phyloP scores from a whole-genome alignment of 2,888 invertebrate species.

The Spodoptera exigua region DNA sequence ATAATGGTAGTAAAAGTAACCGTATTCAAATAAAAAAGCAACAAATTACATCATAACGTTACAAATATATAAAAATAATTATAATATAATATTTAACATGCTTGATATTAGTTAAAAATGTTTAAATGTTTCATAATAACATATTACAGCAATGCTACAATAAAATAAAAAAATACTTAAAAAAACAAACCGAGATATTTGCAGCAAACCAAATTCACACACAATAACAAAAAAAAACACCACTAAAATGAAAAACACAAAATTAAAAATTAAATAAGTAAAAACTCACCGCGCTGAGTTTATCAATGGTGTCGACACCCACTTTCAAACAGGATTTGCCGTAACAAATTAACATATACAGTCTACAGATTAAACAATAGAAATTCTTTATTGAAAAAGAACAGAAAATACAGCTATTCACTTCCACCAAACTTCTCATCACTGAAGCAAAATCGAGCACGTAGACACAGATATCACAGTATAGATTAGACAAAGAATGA shows the following conservation, averaged over 20 bases:
- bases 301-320: conserved; percentile 3
- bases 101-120: too few relatives aligned
- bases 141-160: too few relatives aligned
- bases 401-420: conserved; percentile 53
- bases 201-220: not conserved
- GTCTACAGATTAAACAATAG: conserved; percentile 37
- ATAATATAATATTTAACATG: too few relatives aligned
- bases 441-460: conserved; percentile 61
- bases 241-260: not conserved
- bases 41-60: too few relatives aligned
- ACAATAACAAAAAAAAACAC: not conserved
- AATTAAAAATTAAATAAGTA: not conserved
- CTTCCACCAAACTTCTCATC: conserved; percentile 59
- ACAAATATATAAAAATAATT: too few relatives aligned
- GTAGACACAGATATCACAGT: conserved; percentile 55
- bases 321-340: conserved; percentile 34
- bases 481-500: conserved; percentile 67
- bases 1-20: too few relatives aligned
- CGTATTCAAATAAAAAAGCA: too few relatives aligned
- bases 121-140: too few relatives aligned
- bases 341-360: conserved; percentile 36
- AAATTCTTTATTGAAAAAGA: conserved; percentile 35
- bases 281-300: conserved; percentile 40
- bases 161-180: too few relatives aligned
- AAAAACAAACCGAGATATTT: too few relatives aligned